phyloP scores from a whole-genome alignment of 2,888 invertebrate species.

The Tanypteryx hageni region DNA sequence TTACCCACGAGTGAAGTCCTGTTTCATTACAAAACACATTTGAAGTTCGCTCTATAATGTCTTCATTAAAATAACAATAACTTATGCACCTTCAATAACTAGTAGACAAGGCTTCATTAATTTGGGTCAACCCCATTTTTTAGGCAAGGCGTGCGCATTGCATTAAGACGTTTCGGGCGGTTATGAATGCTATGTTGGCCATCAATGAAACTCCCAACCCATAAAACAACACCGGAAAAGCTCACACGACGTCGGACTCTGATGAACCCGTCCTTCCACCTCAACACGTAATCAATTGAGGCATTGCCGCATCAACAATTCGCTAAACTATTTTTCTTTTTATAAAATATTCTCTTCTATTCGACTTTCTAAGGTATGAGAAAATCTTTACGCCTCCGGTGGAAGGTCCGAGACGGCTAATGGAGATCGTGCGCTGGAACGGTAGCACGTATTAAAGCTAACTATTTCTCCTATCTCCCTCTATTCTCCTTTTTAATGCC shows the following conservation, averaged over 20 bases:
- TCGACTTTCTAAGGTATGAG: neutral
- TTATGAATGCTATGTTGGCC: neutral
- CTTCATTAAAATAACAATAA: neutral
- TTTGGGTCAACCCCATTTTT: neutral
- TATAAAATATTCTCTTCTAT: neutral
- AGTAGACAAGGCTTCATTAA: conserved; percentile 3
- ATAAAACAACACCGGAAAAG: neutral
- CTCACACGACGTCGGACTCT: neutral
- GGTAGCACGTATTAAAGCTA: neutral
- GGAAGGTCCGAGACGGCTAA: neutral
- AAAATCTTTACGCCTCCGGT: neutral
- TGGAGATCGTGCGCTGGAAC: neutral
- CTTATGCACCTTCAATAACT: neutral
- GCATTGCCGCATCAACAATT: neutral
- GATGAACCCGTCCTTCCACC: neutral
- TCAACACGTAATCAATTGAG: conserved; percentile 14
- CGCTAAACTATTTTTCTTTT: neutral
- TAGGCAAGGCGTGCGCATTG: neutral
- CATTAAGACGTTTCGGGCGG: neutral
- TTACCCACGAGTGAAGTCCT: no score
- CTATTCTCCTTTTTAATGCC: neutral
- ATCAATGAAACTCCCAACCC: neutral
- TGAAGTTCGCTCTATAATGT: no score
- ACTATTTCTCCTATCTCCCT: neutral
- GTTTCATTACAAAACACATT: no score